Evolutionary conservation across 2,888 invertebrate genomes (phyloP).

Genomic region (Oxystoma pomonae): DNA sequence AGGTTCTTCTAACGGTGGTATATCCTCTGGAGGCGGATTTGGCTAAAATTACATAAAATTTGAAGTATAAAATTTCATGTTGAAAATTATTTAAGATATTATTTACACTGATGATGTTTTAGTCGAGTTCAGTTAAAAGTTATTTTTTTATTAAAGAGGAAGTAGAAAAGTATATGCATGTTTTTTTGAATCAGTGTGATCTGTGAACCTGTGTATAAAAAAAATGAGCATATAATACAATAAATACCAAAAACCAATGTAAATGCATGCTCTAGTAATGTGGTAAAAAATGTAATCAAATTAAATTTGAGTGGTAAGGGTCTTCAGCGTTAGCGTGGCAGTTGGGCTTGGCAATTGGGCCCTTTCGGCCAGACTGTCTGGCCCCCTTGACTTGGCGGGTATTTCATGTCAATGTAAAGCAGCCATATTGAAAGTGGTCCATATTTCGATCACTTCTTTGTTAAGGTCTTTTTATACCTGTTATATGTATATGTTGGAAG

Average conservation of each 20-base stretch:
- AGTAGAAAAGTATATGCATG: not conserved
- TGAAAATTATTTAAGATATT: not conserved
- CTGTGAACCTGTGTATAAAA: not conserved
- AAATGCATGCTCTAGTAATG: too few species aligned
- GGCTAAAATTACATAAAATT: constrained; percentile 2
- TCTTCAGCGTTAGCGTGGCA: too few species aligned
- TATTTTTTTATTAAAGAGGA: not conserved
- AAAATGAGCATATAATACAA: not conserved
- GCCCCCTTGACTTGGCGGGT: too few species aligned
- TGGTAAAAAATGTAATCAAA: too few species aligned
- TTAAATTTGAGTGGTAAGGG: too few species aligned
- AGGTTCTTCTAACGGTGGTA: not conserved
- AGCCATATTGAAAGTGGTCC: too few species aligned
- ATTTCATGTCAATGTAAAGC: too few species aligned
- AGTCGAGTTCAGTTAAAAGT: not conserved
- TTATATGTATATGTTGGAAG: too few species aligned
- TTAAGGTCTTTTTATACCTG: too few species aligned
- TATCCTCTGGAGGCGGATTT: constrained; percentile 5
- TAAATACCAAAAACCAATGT: not conserved
- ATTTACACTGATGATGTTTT: not conserved
- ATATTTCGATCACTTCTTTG: too few species aligned
- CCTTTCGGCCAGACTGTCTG: too few species aligned
- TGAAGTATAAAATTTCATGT: not conserved
- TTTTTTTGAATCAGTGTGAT: not conserved
- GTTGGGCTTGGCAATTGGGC: too few species aligned